Base-by-base conservation (phyloP, 2,888 invertebrate genomes). In the Standfussiana lucernea region DNA sequence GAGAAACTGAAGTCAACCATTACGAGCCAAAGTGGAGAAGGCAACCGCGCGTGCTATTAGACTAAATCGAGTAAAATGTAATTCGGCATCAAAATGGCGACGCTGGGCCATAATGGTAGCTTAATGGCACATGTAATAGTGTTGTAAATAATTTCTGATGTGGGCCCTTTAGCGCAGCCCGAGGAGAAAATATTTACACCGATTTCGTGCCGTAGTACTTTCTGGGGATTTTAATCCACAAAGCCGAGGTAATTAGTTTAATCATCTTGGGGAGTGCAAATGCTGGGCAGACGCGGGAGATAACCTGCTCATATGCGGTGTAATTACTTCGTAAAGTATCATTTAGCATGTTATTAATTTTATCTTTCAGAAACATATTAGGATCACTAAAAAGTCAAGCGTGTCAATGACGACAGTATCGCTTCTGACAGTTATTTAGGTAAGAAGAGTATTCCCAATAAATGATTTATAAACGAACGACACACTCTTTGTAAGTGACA, bases 61-160 rank as follows among this genome's bases (percentile, higher is more conserved):
- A 92, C 90, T 92, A 90, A 91, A 93, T 93, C 91, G 93, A 91
- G 90, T 91, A 91, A 90, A 90, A 90, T 90, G 92, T 92, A 92
- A 93, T 93, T 91, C 90, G 84, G 86, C 91, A 90, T 89, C 91
- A 92, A 93, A 92, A 94, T 93, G 93, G 92, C 91, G 89, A 83
- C 88, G 86, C 83, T 62, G 62, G 82, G 87, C 86, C 82, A 85
- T 90, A 92, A 93, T 93, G 91, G 90, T 88, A 84, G 89, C 82
- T 88, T 93, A 94, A 94, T 94, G 93, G 93, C 86, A 90, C 91
- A 90, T 93, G 92, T 94, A 92, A 94, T 92, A 92, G 91, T 92
- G 89, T 86, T 90, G 90, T 92, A 90, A 93, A 93, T 93, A 92
- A 93, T 92, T 90, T 91, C 86, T 85, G 79, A 80, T 80, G 77